Percentiles rank a stretch among this genome's conserved stretches.
Conservation (phyloP, 2,888 invertebrate species). For the Luffia ferchaultella region DNA sequence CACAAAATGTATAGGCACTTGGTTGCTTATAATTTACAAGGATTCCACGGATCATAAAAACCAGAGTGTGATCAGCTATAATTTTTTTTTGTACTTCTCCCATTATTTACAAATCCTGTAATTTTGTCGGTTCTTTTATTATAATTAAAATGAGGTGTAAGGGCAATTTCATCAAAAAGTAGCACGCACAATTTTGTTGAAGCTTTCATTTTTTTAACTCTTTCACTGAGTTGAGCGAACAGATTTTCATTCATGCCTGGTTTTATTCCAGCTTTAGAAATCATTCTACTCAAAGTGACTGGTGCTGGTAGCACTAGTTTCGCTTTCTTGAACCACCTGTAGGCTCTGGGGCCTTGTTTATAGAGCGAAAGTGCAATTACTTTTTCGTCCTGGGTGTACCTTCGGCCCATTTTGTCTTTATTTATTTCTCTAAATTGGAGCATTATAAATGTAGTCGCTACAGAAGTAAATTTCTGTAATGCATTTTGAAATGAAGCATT, state of each 20-base stretch:
- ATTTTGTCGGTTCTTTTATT: not conserved
- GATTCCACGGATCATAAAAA: conserved; percentile 11
- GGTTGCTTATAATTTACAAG: conserved; percentile 13
- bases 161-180: not conserved
- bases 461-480: not conserved
- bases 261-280: not conserved
- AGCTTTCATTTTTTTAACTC: not conserved
- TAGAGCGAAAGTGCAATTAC: conserved; percentile 7
- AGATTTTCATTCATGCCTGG: not conserved
- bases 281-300: not conserved
- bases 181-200: not conserved
- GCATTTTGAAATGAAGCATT: conserved; percentile 3
- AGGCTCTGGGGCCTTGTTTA: conserved; percentile 9
- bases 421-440: conserved; percentile 9
- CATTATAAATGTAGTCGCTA: conserved; percentile 4
- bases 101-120: not conserved
- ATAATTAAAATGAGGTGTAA: not conserved
- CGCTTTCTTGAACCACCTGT: not conserved
- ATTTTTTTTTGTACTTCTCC: not conserved
- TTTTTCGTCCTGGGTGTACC: conserved; percentile 9
- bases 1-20: conserved; percentile 11
- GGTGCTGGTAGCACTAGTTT: not conserved
- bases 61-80: conserved; percentile 13
- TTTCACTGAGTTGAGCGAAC: not conserved
- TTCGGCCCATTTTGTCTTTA: conserved; percentile 6